Evolutionary conservation across 2,797 vertebrate species (phyloP), one percentile per base, ranked within the genome.

Genomic region (Echiichthys vipera): DNA sequence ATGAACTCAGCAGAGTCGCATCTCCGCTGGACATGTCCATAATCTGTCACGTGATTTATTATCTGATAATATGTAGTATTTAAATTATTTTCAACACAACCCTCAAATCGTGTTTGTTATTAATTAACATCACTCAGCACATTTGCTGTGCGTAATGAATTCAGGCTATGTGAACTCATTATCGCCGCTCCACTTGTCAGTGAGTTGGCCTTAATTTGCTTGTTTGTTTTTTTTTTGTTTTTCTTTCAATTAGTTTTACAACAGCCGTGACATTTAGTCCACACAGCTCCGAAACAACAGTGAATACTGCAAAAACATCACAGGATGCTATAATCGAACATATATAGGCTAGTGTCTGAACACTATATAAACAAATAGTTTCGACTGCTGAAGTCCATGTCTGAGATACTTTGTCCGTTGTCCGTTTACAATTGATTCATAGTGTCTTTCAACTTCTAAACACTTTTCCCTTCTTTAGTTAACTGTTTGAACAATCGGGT

Each of bases 161-260:
- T 69, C 40, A 20, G 25, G 45, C 17, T 40, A 13, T 58, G 68
- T 72, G 77, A 74, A 36, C 71, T 71, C 76, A 71, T 87, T 86
- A 84, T 62, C 67, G 12, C 61, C 86, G 88, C 89, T 82, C 83
- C 75, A 74, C 74, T 77, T 78, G 24, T 25, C 86, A 90, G 87
- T 81, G 57, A 88, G 6, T 63, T 89, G 84, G 65, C 86, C 86
- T 84, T 77, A 87, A 91, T 94, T 93, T 87, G 78, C 67, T 74
- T 78, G 62, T 78, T 85, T 45, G 47, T 59, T 65, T 8, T 37
- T 27, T 42, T 37, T 25, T 49, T 14, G 47, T 63, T 43, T 27
- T 84, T 65, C 49, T 39, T 49, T 29, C 13, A 56, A n/a, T 62
- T 68, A 46, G 25, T 55, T 68, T 78, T 36, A 47, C 15, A 64